Evolutionary conservation across 2,113 vertebrate genomes (phyloP), one percentile per base, ranked within the genome.

Genomic region (Pipa parva): DNA sequence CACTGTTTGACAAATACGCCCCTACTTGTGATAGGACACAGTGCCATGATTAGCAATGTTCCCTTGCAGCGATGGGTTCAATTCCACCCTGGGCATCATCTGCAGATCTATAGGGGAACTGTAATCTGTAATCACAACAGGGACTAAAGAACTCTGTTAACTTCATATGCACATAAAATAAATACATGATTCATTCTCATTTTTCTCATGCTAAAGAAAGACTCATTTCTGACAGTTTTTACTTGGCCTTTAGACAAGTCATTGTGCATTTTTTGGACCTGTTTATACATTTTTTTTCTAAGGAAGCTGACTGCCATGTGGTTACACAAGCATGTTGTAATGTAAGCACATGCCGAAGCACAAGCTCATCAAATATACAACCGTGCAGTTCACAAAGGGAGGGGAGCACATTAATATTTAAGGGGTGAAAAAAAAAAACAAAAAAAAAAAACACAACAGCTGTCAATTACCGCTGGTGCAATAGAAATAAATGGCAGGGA

Each of bases 281-380:
- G 54, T 15, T 27, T 27, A 67, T 5, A 55, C n/a, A n/a, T n/a
- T 50, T 24, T 3, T 55, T 39, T 33, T 58, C 28, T 26, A 42
- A 42, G 52, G 24, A 1, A 45, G 62, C 63, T 52, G 51, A 63
- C 71, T 80, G 75, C 74, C 58, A 5, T 7, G 31, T 26, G 70
- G 74, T 74, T 50, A 58, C 3, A 69, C 71, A 50, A 29, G 75
- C 71, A 61, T 74, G 73, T 66, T 72, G 78, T 61, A 80, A 83
- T 69, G 72, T 75, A 68, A 52, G 74, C 80, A 73, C 71, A 72
- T 73, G 71, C 71, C 48, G 58, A 66, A 59, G 48, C 46, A 51
- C 21, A 63, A 42, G 76, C 75, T 81, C 79, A 81, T 78, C 79
- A 85, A 84, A 85, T 80, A 80, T 71, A 79, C 75, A 82, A 73